Evolutionary conservation across 2,888 invertebrate genomes (phyloP).

Genomic region (Acronicta psi): DNA sequence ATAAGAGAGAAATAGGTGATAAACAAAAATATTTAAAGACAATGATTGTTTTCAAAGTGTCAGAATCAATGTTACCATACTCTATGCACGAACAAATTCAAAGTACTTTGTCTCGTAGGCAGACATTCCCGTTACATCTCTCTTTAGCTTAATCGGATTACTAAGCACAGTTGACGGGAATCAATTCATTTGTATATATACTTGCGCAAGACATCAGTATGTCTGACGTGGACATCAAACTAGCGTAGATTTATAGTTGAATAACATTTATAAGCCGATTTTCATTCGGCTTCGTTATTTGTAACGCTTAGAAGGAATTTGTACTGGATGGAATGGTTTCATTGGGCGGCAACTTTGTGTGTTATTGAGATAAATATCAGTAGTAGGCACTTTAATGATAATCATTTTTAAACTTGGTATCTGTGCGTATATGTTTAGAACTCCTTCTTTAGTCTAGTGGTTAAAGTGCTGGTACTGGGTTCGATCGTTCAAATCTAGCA

Average conservation of each 20-base stretch:
- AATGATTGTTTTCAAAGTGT: too few species aligned
- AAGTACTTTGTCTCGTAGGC: conserved; percentile 50
- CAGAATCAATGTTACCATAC: neutral
- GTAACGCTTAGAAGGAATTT: conserved; percentile 63
- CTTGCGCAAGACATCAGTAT: conserved; percentile 71
- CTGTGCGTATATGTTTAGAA: too few species aligned
- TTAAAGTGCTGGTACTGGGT: too few species aligned
- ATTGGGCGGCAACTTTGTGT: conserved; percentile 47
- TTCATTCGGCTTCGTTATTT: conserved; percentile 67
- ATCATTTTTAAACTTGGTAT: too few species aligned
- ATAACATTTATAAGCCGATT: conserved; percentile 77
- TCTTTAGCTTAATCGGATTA: conserved; percentile 84
- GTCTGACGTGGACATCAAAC: conserved; percentile 53
- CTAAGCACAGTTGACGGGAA: conserved; percentile 73
- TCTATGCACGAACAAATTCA: conserved; percentile 30
- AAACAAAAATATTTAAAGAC: too few species aligned
- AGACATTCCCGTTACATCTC: conserved; percentile 70
- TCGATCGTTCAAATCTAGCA: too few species aligned
- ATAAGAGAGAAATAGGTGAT: too few species aligned
- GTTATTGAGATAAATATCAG: conserved; percentile 29
- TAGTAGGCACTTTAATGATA: neutral
- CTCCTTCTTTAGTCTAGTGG: too few species aligned
- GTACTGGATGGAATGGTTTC: conserved; percentile 34
- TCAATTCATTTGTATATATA: conserved; percentile 73
- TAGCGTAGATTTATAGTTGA: conserved; percentile 58